Evolutionary conservation across 2,888 invertebrate genomes (phyloP), one percentile per base, ranked within the genome.

Genomic region (Linyphia triangularis): DNA sequence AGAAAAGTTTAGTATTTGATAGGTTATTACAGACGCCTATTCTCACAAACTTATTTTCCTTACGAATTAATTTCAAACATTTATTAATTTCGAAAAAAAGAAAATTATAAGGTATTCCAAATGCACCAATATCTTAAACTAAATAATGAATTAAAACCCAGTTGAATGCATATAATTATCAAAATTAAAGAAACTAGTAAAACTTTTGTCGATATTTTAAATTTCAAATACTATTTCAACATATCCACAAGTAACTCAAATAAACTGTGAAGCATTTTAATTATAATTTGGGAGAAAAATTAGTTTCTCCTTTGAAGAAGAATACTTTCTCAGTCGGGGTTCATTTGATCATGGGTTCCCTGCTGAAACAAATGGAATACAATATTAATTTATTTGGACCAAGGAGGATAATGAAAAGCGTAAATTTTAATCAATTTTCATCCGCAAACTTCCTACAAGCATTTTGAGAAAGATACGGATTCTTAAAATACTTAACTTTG

Each of bases 211-310:
- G n/a, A 37, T 22, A 33, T 69, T 13, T 9, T 7, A 0, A 37
- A 33, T 13, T 13, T 65, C 30, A 69, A 69, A 69, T 37, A 30
- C 33, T 19, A 6, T 22, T 69, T 37, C 9, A 33, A 33, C 4
- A 33, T 33, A 9, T 33, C 19, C 4, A 4, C 37, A 69, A 37
- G 13, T 69, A 13, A 22, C 22, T 69, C 37, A 22, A 37, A 69
- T 69, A 69, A 69, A 69, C 67, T 19, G 37, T 37, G 22, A 10
- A 19, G n/a, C 67, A 10, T 37, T 37, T 69, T 69, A 69, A 69
- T 69, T 69, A 69, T 69, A 69, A 37, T 69, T 69, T 9, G 19
- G 37, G 33, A 69, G 67, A 37, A 69, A 69, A 69, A 69, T 69
- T n/a, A 22, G n/a, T 13, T 37, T 19, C 19, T 9, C 7, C 33